Conservation (phyloP, 2,888 invertebrate genomes). For the Archips xylosteana region DNA sequence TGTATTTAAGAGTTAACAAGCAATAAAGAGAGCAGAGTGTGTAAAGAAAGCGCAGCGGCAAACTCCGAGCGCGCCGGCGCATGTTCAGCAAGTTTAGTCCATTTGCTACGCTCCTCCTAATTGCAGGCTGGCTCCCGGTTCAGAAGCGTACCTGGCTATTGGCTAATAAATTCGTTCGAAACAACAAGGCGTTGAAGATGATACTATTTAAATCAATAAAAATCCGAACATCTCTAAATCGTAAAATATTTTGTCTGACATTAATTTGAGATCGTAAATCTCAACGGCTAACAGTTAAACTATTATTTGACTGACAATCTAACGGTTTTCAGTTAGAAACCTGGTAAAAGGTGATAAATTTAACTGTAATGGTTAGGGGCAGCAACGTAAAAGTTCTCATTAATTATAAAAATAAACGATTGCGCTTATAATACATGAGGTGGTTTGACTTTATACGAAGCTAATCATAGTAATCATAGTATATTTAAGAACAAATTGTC, state of each 20-base stretch:
- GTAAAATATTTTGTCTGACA: constrained; percentile 46
- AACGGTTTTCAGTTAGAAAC: constrained; percentile 43
- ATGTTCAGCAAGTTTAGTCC: constrained; percentile 45
- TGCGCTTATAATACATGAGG: constrained; percentile 11
- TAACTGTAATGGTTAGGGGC: background rate
- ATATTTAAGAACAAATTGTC: constrained; percentile 17
- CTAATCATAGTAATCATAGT: constrained; percentile 1
- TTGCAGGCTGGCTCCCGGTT: constrained; percentile 42
- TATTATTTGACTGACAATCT: constrained; percentile 39
- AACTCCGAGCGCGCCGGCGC: constrained; percentile 16
- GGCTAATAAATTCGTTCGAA: constrained; percentile 15
- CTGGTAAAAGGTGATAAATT: constrained; percentile 34
- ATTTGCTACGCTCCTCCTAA: constrained; percentile 45
- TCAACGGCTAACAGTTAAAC: constrained; percentile 38
- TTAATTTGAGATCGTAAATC: constrained; percentile 44
- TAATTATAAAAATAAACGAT: background rate
- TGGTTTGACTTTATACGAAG: background rate
- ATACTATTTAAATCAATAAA: constrained; percentile 42
- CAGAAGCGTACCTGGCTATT: constrained; percentile 36
- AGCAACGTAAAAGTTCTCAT: background rate
- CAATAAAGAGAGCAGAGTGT: background rate
- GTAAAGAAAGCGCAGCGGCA: background rate
- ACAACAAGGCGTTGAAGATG: constrained; percentile 25
- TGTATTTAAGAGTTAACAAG: constrained; percentile 3
- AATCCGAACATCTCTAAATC: constrained; percentile 43